These are phyloP conservation scores for Cephus cinctus DNA, from an alignment of 1,140 invertebrate species.

Conservation along the genomic window DNA sequence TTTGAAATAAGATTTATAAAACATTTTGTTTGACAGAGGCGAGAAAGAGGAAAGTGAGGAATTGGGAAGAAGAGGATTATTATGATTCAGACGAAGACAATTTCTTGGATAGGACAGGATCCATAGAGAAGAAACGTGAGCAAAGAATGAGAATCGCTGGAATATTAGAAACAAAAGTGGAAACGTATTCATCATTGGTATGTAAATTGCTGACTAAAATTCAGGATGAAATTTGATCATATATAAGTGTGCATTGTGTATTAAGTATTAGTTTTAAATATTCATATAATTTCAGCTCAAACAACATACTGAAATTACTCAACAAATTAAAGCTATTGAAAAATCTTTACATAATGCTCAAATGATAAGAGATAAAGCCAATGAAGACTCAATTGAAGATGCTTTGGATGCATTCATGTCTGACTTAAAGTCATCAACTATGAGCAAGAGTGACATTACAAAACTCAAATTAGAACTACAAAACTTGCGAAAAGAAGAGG, in stretches of 20 bases:
- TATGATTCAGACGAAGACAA: slow-evolving; percentile 98
- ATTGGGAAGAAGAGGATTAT: slow-evolving; percentile 87
- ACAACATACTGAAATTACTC: slow-evolving; percentile 64
- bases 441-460: slow-evolving; percentile 51
- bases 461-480: slow-evolving; percentile 59
- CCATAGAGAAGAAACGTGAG: slow-evolving; percentile 84
- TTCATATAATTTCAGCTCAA: slow-evolving; percentile 59
- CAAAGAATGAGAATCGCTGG: slow-evolving; percentile 72
- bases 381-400: slow-evolving; percentile 55
- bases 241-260: not conserved
- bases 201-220: slow-evolving; percentile 23
- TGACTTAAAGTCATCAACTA: slow-evolving; percentile 53
- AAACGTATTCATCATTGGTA: slow-evolving; percentile 83
- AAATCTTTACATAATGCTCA: slow-evolving; percentile 1
- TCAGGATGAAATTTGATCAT: not conserved
- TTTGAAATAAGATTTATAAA: slow-evolving; percentile 11
- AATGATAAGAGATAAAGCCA: too few species aligned
- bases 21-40: slow-evolving; percentile 54
- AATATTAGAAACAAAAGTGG: slow-evolving; percentile 59
- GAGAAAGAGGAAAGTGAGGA: slow-evolving; percentile 68
- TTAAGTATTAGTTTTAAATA: not conserved
- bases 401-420: slow-evolving; percentile 75
- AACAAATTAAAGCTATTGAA: slow-evolving; percentile 54
- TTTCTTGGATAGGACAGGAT: slow-evolving; percentile 92
- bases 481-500: slow-evolving; percentile 70